These are phyloP conservation scores for Galemys pyrenaicus DNA, from an alignment of 2,113 vertebrate genomes.

Conservation along the genomic window DNA sequence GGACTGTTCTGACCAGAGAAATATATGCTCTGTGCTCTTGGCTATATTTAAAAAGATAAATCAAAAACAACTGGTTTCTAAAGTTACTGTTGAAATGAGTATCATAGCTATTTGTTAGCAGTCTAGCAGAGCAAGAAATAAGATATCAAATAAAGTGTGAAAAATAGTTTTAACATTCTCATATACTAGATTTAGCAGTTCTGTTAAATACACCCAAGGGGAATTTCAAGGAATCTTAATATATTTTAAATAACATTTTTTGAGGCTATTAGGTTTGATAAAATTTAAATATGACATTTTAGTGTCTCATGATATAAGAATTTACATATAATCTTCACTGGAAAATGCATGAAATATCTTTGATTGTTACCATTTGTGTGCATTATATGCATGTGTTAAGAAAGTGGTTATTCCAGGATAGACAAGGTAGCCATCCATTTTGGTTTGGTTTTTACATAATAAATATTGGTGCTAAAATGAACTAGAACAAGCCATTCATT, in stretches of 20 bases:
- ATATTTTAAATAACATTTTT: conserved; percentile 30
- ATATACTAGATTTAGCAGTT: conserved; percentile 45
- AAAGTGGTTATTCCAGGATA: neutral
- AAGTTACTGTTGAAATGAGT: conserved; percentile 61
- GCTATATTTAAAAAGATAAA: conserved; percentile 53
- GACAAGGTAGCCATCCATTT: neutral
- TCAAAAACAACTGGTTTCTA: conserved; percentile 56
- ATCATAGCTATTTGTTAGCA: conserved; percentile 67
- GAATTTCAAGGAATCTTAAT: neutral
- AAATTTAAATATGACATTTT: conserved; percentile 28
- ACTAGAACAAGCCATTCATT: neutral
- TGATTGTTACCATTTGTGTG: neutral
- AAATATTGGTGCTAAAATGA: neutral
- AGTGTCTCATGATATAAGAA: neutral
- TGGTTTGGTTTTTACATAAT: neutral
- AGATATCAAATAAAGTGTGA: conserved; percentile 71
- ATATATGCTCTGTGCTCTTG: conserved; percentile 14
- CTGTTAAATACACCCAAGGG: neutral
- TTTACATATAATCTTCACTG: neutral
- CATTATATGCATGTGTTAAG: neutral
- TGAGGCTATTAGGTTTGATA: neutral
- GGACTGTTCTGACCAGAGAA: conserved; percentile 26
- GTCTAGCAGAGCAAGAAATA: conserved; percentile 73
- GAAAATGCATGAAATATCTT: neutral
- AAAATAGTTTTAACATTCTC: conserved; percentile 65